phyloP scores from a whole-genome alignment of 2,113 vertebrate species.

The Zingel zingel region DNA sequence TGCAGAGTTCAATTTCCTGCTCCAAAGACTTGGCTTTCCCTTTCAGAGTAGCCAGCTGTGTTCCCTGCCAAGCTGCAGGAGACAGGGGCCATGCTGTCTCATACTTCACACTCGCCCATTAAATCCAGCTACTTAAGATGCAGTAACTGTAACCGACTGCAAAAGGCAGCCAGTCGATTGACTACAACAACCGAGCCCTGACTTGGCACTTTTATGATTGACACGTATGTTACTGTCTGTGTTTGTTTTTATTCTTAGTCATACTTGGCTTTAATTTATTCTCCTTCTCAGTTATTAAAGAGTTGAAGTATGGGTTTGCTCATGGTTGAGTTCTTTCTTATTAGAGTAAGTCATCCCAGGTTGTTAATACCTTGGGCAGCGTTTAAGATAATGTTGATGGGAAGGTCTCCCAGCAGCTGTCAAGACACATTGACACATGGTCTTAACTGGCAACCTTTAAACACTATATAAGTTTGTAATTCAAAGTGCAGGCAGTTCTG shows the following conservation, averaged over 20 bases:
- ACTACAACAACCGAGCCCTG: conserved; percentile 12
- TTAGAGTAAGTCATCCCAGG: background rate
- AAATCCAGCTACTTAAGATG: conserved; percentile 73
- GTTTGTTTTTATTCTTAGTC: background rate
- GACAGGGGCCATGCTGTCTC: conserved; percentile 71
- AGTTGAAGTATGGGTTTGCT: conserved; percentile 9
- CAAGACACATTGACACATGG: background rate
- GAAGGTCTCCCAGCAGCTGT: background rate
- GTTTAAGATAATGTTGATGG: conserved; percentile 4
- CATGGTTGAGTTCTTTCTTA: background rate
- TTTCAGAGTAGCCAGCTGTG: conserved; percentile 58
- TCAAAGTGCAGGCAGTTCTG: background rate
- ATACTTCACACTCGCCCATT: conserved; percentile 63
- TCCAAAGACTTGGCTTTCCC: conserved; percentile 36
- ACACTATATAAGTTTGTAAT: background rate
- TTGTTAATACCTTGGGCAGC: background rate
- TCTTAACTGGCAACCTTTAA: background rate
- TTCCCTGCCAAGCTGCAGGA: conserved; percentile 65
- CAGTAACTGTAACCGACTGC: conserved; percentile 62
- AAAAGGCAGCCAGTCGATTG: conserved; percentile 18
- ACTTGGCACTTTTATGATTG: conserved; percentile 33
- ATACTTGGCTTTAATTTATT: background rate
- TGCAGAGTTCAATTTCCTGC: conserved; percentile 57
- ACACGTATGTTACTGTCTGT: background rate
- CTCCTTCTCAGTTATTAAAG: background rate